Evolutionary conservation across 2,113 vertebrate species (phyloP), one percentile per base, ranked within the genome.

Genomic region (Cryptotis parvus): DNA sequence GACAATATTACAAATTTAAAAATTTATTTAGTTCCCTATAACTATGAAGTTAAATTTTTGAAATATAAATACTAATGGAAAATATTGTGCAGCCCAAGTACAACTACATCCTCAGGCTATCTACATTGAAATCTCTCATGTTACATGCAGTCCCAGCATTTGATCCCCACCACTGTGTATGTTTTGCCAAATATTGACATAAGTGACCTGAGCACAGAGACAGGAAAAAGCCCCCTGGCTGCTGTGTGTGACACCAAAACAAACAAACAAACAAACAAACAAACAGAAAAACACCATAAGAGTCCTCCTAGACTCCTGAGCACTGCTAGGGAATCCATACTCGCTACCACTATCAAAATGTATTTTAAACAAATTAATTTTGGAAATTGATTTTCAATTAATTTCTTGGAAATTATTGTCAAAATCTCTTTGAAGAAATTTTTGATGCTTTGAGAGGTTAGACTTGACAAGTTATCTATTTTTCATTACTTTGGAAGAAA

Each of bases 361-460:
- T 43, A 61, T 69, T 55, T 85, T 90, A 15, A 55, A 69, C n/a
- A 85, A 91, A 63, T 81, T n/a, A n/a, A n/a, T 77, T 82, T 27
- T 65, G 27, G 86, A 91, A 89, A 41, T 66, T 45, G n/a, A 31
- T 29, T 77, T 86, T 91, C 29, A 79, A 83, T n/a, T n/a, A n/a
- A n/a, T n/a, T 81, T 77, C 78, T 27, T 65, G 27, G 86, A 91
- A 89, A 41, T 66, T 45, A 31, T 29, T 77, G 82, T 91, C 29
- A 79, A 83, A 91, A 45, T 45, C 2, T 9, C 31, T 94, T 91
- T 70, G 85, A 92, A 78, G 24, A 1, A 31, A 20, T 82, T 91
- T 69, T 55, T 65, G 9, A 63, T 82, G 49, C 22, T 81, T 84
- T 33, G 61, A 74, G 14, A 11, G 7, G 49, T 10, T 81, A 76